Percentiles rank a stretch among this genome's conserved stretches.
These are phyloP conservation scores for Spisula solida DNA, from an alignment of 2,888 invertebrate genomes.

Conservation along the genomic window DNA sequence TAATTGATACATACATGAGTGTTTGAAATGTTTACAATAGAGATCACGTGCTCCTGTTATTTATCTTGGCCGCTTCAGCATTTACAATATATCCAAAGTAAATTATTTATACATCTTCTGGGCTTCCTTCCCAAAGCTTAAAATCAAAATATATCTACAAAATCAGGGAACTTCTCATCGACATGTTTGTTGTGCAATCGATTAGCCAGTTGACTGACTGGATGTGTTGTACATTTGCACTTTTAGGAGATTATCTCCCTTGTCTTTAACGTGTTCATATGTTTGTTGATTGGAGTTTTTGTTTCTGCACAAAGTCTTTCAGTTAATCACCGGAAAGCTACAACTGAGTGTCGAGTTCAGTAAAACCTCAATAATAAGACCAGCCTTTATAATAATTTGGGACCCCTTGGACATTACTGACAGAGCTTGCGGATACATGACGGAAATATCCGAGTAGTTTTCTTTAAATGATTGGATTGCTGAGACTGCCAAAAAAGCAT, in stretches of 20 bases:
- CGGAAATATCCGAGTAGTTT: too few relatives aligned
- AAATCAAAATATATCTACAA: constrained; percentile 31
- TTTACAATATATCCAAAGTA: neutral
- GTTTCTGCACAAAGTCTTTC: neutral
- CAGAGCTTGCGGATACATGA: too few relatives aligned
- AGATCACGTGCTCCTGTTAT: too few relatives aligned
- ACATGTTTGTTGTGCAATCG: neutral
- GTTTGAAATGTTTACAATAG: too few relatives aligned
- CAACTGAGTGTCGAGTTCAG: neutral
- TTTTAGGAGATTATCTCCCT: neutral
- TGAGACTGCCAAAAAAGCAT: neutral
- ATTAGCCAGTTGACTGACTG: neutral
- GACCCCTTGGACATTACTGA: too few relatives aligned
- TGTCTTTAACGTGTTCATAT: neutral
- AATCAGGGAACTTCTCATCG: neutral
- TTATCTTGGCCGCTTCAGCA: neutral
- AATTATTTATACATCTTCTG: neutral
- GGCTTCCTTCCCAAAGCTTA: constrained; percentile 24
- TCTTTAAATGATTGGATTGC: too few relatives aligned
- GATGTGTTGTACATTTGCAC: neutral
- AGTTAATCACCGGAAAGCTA: neutral
- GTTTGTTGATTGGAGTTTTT: neutral
- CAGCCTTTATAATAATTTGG: neutral
- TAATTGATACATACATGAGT: too few relatives aligned
- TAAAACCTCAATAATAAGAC: neutral